These are phyloP conservation scores for Drosophila kepulauana DNA, from an alignment of 1,140 invertebrate genomes.

Conservation along the genomic window DNA sequence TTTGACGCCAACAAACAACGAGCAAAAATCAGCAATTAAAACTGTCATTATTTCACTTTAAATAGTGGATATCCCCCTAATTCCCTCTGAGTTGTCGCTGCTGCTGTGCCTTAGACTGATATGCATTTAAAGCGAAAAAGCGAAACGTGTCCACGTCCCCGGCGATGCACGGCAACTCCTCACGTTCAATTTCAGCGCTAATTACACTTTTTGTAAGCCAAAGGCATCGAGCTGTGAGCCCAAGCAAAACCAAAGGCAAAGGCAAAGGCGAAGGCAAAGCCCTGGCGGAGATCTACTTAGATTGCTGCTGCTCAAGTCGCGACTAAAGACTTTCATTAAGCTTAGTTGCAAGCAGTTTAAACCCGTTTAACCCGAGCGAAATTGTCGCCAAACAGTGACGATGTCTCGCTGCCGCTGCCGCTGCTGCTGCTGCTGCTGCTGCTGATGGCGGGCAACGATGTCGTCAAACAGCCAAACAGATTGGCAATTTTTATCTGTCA, in stretches of 20 bases:
- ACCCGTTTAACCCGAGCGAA: constrained; percentile 77
- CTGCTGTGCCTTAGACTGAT: constrained; percentile 55
- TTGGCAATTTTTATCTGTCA: constrained; percentile 82
- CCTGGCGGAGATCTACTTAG: constrained; percentile 44
- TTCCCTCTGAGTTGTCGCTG: background rate
- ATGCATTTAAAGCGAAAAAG: constrained; percentile 82
- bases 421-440: constrained; percentile 5
- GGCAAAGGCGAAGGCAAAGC: background rate
- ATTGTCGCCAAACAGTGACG: constrained; percentile 58
- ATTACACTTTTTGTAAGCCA: constrained; percentile 81
- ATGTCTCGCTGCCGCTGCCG: background rate
- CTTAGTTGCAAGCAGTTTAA: constrained; percentile 73
- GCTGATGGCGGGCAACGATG: constrained; percentile 17
- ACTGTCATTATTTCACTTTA: constrained; percentile 81
- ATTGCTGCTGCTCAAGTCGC: constrained; percentile 37
- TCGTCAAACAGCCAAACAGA: constrained; percentile 56
- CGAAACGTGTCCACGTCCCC: constrained; percentile 71
- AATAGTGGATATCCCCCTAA: constrained; percentile 42
- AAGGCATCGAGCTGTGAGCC: constrained; percentile 36
- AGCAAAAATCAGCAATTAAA: constrained; percentile 76
- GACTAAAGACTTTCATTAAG: constrained; percentile 81
- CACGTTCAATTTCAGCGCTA: constrained; percentile 78
- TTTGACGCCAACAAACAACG: constrained; percentile 75
- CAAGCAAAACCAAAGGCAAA: background rate
- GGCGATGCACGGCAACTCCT: constrained; percentile 34